A percentile compares a stretch with the other conserved stretches of the same genome.
These are phyloP conservation scores for Hypotaenidia okinawae DNA, from an alignment of 2,797 vertebrate species.

Conservation along the genomic window DNA sequence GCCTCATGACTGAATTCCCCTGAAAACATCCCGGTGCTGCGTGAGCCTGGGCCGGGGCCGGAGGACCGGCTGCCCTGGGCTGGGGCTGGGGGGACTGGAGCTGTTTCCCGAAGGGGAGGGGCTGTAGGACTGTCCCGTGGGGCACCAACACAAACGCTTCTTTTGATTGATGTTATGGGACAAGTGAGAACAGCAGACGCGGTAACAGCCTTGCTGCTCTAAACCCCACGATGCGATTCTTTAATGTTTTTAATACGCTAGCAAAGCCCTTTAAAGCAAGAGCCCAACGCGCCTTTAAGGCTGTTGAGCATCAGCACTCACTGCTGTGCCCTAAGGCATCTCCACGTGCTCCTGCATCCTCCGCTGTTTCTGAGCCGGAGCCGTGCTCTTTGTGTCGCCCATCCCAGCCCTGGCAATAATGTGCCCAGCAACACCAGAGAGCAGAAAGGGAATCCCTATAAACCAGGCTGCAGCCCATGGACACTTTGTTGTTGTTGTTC, in stretches of 20 bases:
- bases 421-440: not conserved
- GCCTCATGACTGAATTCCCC: too few species aligned
- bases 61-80: too few species aligned
- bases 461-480: not conserved
- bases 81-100: too few species aligned
- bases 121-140: not conserved
- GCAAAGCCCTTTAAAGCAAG: not conserved
- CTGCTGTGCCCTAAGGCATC: not conserved
- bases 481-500: not conserved
- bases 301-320: not conserved
- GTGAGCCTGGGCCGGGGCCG: not conserved
- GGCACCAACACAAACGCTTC: not conserved
- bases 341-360: not conserved
- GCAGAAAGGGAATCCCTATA: not conserved
- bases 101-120: not conserved
- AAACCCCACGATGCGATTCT: fast-evolving
- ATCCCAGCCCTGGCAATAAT: not conserved
- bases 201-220: not conserved
- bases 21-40: too few species aligned
- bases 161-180: not conserved
- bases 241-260: too few species aligned
- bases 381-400: not conserved
- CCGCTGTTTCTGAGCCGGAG: not conserved
- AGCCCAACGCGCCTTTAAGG: not conserved
- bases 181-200: not conserved